Percentiles rank a stretch among this genome's conserved stretches.
Evolutionary conservation across 2,113 vertebrate genomes (phyloP).

Genomic region (Mionectes macconnelli): DNA sequence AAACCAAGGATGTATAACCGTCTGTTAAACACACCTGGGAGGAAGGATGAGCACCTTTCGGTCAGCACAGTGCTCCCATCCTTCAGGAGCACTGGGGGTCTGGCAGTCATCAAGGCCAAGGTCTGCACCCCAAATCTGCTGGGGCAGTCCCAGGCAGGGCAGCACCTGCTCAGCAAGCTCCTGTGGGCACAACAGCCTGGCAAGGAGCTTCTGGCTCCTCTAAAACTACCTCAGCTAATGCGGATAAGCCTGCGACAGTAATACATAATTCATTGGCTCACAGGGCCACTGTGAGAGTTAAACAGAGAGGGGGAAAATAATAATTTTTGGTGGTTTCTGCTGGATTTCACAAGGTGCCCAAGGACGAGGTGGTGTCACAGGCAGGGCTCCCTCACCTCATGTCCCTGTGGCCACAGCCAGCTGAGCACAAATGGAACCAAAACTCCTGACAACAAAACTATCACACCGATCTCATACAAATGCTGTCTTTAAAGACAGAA

Average conservation of each 20-base stretch:
- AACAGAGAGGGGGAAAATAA: rapidly evolving
- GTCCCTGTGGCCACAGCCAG: rapidly evolving
- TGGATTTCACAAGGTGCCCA: neutral
- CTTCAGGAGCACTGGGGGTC: rapidly evolving
- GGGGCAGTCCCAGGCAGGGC: neutral
- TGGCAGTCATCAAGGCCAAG: neutral
- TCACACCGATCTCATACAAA: rapidly evolving
- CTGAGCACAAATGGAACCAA: neutral
- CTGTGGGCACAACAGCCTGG: rapidly evolving
- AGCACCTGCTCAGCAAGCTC: rapidly evolving
- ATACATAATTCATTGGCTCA: neutral
- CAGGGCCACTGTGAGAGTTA: neutral
- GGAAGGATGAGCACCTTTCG: neutral
- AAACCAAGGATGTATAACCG: neutral
- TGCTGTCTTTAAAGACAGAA: neutral
- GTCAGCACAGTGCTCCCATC: rapidly evolving
- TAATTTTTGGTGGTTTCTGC: rapidly evolving
- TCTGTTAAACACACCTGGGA: neutral
- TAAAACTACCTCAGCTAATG: neutral
- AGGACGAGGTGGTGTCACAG: rapidly evolving
- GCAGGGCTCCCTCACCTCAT: rapidly evolving
- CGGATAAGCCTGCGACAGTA: rapidly evolving
- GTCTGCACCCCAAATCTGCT: rapidly evolving
- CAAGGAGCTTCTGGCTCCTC: rapidly evolving
- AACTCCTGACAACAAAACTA: rapidly evolving